A percentile compares a stretch with the other conserved stretches of the same genome.
Conservation (phyloP, 2,888 invertebrate genomes). For the Archips xylosteana region DNA sequence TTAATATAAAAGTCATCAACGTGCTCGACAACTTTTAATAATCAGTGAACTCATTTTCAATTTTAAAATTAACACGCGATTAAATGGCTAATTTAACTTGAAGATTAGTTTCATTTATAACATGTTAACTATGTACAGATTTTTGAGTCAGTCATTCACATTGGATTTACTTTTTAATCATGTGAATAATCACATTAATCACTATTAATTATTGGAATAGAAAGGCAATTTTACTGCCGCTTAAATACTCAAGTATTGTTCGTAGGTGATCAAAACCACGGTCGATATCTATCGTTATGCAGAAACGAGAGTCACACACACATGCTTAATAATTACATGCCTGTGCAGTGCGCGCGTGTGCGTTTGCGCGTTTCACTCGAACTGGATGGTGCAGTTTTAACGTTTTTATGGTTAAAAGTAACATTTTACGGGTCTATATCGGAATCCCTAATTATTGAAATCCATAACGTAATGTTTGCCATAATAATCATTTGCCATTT, state of each 20-base stretch:
- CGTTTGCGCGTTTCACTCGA: slow-evolving; percentile 52
- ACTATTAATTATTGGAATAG: neutral
- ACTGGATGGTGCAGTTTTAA: slow-evolving; percentile 48
- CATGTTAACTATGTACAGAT: neutral
- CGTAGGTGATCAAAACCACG: slow-evolving; percentile 17
- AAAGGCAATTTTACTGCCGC: neutral
- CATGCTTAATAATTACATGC: slow-evolving; percentile 47
- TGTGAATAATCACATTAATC: neutral
- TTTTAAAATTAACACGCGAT: neutral
- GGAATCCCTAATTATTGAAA: no score
- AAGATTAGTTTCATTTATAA: neutral
- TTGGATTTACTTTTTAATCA: neutral
- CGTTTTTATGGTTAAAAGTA: slow-evolving; percentile 16
- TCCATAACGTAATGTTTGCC: no score
- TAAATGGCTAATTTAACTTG: no score
- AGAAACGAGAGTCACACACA: slow-evolving; percentile 48
- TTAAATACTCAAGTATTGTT: slow-evolving; percentile 2
- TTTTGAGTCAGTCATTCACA: neutral
- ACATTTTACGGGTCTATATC: slow-evolving; percentile 1
- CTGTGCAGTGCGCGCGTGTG: slow-evolving; percentile 35
- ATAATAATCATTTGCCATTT: no score
- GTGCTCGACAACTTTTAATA: neutral
- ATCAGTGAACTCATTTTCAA: neutral
- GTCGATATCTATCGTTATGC: slow-evolving; percentile 41
- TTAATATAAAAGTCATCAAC: neutral